Conservation (phyloP, 2,113 vertebrate species). For the Corythaixoides concolor region DNA sequence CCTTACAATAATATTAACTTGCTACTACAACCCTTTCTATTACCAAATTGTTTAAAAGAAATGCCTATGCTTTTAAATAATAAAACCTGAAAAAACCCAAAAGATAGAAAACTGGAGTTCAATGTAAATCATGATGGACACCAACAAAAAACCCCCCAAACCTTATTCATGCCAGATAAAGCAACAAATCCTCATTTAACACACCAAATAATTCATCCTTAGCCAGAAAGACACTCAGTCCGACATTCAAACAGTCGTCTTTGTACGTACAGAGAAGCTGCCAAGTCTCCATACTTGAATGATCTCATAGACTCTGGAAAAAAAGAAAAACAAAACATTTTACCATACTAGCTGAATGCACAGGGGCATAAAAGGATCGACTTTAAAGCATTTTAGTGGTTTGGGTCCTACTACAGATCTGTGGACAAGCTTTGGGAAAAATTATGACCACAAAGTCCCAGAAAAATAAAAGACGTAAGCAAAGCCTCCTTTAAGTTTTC, state of each 20-base stretch:
- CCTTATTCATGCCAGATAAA: conserved; percentile 23
- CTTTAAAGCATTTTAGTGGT: not conserved
- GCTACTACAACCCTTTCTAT: not conserved
- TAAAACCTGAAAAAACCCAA: not conserved
- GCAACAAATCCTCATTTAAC: conserved; percentile 37
- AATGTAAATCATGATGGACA: not conserved
- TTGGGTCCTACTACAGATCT: not conserved
- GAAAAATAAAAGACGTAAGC: not conserved
- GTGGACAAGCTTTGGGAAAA: not conserved
- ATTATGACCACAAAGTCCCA: not conserved
- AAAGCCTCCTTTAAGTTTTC: not conserved
- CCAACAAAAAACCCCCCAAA: not conserved
- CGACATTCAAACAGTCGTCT: conserved; percentile 47
- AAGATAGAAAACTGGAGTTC: not conserved
- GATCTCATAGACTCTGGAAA: conserved; percentile 64
- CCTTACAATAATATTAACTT: not conserved
- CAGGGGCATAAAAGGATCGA: not conserved
- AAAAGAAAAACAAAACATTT: conserved; percentile 49
- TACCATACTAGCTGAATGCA: conserved; percentile 8
- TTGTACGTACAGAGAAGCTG: conserved; percentile 44
- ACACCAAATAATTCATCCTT: conserved; percentile 46
- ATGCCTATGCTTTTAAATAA: not conserved
- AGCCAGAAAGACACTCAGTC: conserved; percentile 41
- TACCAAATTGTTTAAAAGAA: not conserved
- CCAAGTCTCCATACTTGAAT: conserved; percentile 72